A percentile compares a stretch with the other conserved stretches of the same genome.
Conservation (phyloP, 2,888 invertebrate species). For the Hyposoter didymator region DNA sequence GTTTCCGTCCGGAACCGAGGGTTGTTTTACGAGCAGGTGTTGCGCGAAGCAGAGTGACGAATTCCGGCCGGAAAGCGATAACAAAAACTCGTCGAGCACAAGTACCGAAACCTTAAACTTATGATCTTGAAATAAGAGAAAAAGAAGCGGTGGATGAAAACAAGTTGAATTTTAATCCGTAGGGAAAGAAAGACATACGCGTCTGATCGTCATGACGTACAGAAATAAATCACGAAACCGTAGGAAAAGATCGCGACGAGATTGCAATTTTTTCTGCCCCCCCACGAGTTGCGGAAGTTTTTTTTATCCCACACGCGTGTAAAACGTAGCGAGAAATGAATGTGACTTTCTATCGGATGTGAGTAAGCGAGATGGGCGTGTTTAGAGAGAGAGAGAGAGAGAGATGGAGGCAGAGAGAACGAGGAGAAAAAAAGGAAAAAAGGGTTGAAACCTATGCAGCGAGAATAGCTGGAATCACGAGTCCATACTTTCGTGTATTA, state of each 20-base stretch:
- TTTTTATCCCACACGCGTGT: constrained; percentile 74
- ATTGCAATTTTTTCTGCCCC: neutral
- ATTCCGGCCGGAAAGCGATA: constrained; percentile 29
- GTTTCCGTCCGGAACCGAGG: neutral
- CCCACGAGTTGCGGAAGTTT: constrained; percentile 61
- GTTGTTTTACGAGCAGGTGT: constrained; percentile 33
- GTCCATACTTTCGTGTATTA: constrained; percentile 31
- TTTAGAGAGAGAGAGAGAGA: constrained; percentile 39
- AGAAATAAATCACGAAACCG: constrained; percentile 15
- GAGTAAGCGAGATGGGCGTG: constrained; percentile 62
- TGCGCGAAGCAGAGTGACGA: constrained; percentile 18
- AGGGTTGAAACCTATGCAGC: constrained; percentile 42
- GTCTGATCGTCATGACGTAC: neutral
- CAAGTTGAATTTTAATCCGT: neutral
- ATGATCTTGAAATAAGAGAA: neutral
- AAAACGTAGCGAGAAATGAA: constrained; percentile 71
- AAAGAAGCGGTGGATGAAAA: neutral
- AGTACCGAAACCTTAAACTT: neutral
- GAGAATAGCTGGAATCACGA: constrained; percentile 47
- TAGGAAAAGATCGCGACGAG: constrained; percentile 32
- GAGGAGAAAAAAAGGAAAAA: constrained; percentile 23
- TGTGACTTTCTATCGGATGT: constrained; percentile 75
- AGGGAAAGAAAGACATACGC: neutral
- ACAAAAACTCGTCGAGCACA: constrained; percentile 16
- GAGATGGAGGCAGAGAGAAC: too few species aligned